Conservation (phyloP, 2,888 invertebrate species). For the Pediacus dermestoides region DNA sequence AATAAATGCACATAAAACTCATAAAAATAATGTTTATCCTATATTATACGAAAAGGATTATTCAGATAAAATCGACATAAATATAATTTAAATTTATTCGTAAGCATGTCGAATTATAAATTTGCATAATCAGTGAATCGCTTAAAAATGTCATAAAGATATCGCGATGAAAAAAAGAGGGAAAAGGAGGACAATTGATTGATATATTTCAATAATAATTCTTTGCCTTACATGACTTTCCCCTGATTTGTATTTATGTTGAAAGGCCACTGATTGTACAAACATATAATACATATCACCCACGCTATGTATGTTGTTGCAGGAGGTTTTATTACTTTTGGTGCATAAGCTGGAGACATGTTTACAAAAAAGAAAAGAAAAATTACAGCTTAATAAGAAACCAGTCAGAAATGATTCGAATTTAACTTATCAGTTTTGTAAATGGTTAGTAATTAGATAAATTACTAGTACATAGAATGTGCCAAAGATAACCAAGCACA, state of each 20-base stretch:
- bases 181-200: slow-evolving; percentile 30
- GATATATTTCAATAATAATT: slow-evolving; percentile 33
- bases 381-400: background rate
- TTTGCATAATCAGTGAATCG: slow-evolving; percentile 1
- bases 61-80: background rate
- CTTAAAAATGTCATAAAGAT: background rate
- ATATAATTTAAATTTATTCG: slow-evolving; percentile 4
- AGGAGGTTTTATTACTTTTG: slow-evolving; percentile 21
- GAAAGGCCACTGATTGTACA: slow-evolving; percentile 35
- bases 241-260: slow-evolving; percentile 35
- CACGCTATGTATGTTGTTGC: too few species aligned
- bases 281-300: slow-evolving; percentile 29
- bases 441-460: background rate
- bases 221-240: slow-evolving; percentile 27
- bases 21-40: too few species aligned
- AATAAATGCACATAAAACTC: too few species aligned
- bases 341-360: background rate
- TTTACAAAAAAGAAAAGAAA: too few species aligned
- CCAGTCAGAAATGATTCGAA: background rate
- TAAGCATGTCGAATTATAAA: slow-evolving; percentile 2
- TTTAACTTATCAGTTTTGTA: background rate
- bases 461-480: background rate
- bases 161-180: too few species aligned
- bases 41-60: slow-evolving; percentile 3
- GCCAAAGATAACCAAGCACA: background rate